These are phyloP conservation scores for Pseudomyrmex cubaensis DNA, from an alignment of 1,140 invertebrate species.

Conservation along the genomic window DNA sequence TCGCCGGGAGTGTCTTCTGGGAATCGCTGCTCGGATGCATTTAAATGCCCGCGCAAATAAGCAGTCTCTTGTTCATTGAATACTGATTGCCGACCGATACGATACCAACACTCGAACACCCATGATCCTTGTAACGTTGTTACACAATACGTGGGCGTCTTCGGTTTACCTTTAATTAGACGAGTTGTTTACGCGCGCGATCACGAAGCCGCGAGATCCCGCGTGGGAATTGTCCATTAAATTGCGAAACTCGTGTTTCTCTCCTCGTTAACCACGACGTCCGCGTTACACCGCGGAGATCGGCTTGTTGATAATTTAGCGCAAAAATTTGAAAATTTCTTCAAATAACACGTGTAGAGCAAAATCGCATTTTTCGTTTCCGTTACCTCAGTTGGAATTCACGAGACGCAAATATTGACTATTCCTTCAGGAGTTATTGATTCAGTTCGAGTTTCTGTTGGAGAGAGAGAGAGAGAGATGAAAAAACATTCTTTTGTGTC, in stretches of 20 bases:
- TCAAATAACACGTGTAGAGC: background rate
- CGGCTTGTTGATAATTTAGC: background rate
- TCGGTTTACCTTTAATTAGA: constrained; percentile 41
- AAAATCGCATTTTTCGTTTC: no score
- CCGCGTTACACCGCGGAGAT: background rate
- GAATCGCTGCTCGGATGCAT: constrained; percentile 78
- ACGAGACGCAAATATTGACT: no score
- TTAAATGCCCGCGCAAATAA: constrained; percentile 74
- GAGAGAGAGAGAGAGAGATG: no score
- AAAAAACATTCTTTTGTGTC: no score
- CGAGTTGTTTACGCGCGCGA: constrained; percentile 24
- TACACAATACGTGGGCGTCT: constrained; percentile 42
- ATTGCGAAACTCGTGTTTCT: background rate
- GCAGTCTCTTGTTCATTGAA: constrained; percentile 67
- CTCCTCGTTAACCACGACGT: background rate
- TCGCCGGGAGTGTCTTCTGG: constrained; percentile 79
- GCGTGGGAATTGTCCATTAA: constrained; percentile 23
- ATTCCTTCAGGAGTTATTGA: no score
- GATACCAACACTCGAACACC: constrained; percentile 72
- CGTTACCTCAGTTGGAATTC: no score
- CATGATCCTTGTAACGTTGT: constrained; percentile 46
- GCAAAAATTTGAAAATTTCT: background rate
- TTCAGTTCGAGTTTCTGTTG: no score
- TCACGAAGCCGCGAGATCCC: background rate
- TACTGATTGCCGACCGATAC: constrained; percentile 74